Base-by-base conservation (phyloP, 2,797 vertebrate species). In the Manis pentadactyla region DNA sequence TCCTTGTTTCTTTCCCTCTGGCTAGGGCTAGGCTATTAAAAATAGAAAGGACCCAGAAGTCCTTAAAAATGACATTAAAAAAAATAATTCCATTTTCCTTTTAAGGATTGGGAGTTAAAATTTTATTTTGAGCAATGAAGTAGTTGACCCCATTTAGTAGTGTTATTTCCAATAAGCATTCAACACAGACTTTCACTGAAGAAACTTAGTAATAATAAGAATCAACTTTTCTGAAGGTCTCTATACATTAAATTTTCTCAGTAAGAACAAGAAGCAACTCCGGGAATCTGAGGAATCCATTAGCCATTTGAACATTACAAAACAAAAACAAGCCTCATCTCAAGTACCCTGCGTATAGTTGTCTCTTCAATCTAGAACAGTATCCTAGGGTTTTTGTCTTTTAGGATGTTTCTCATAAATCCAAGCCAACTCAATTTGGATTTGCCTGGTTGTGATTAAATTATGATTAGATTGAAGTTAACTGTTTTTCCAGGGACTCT, bases 361-460 rank as follows among this genome's bases (percentile, higher is more conserved):
- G 19, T 64, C 68, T 82, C 23, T 92, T 75, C 78, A 59, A 69
- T 61, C 25, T 75, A 89, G 23, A 95, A 78, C 25, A 88, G 64
- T 71, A 78, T 19, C 19, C 53, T 83, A 7, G 10, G 29, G 25
- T 15, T 75, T 91, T 89, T 51, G 1, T 74, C 66, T 78, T 95
- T 85, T 93, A 57, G 68, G 34, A 19, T 83, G 59, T 61, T 92
- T 95, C 96, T 78, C 88, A 87, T 78, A 23, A 87, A 78, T 94
- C 14, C 21, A 87, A 49, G 66, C 63, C 61, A 89, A 13, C 74
- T 71, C 11, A 55, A 42, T 66, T 87, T 90, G 75, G 14, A 94
- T 68, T 66, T 89, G 34, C 29, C 39, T 81, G n/a, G 51, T 90
- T 86, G 61, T 81, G 34, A 69, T 74, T 77, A 77, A 31, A 49